Base-by-base conservation (phyloP, 2,888 invertebrate species). In the Heliconius sara region DNA sequence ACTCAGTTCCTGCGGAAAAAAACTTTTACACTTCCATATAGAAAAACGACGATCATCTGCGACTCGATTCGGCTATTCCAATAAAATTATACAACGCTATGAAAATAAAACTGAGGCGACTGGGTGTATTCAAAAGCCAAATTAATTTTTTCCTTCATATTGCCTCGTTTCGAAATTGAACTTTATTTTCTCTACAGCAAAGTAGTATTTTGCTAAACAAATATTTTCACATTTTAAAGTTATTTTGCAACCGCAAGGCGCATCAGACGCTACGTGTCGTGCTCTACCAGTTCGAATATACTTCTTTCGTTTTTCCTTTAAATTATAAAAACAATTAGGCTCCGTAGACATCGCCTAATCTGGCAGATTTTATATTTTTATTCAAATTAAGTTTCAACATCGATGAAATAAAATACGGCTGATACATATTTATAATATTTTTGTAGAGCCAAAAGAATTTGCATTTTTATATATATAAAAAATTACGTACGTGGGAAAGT, bases 311-410 rank as follows among this genome's bases (percentile, higher is more conserved):
- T 87, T 88, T 89, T 88, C 85, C 86, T 84, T 88, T 86, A 85
- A 90, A 91, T 93, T 91, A 92, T 89, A 91, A 92, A 93, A 92
- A 92, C 93, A 92, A 93, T 93, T 93, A 93, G 88, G 86, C 87
- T 85, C 83, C 85, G 80, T 78, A 85, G 83, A 85, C 87, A 84
- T 88, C 85, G 86, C 83, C 74, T 80, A 78, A 79, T 81, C 83
- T 80, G 73, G 73, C 76, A 66, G 78, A 78, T 78, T 78, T 79
- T 66, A 73, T 77, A 70, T 66, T 81, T 79, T 79, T 81, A 79
- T 81, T 81, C 70, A 81, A 74, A 79, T 81, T 74, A 71, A 74
- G 34, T 63, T 81, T 34, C 65, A 60, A 80, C 79, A 71, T 81
- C 68, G 65, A 72, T 60, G 63, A n/a, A 34, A 63, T 66, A 70